These are phyloP conservation scores for Pipistrellus kuhlii DNA, from an alignment of 2,797 vertebrate species.

Conservation along the genomic window DNA sequence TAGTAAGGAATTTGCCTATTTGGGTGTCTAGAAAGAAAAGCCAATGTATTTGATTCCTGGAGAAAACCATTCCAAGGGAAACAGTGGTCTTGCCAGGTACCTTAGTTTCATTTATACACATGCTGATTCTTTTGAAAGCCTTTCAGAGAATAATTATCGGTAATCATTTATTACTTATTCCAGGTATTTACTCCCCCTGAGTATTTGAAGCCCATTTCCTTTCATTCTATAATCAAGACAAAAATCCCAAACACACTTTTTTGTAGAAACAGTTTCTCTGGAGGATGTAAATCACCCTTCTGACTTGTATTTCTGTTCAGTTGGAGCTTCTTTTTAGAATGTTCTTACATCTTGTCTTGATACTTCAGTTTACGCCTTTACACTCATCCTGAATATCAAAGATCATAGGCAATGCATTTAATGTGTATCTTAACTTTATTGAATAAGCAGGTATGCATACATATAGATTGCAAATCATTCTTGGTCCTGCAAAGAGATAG, in stretches of 20 bases:
- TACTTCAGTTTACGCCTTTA: slow-evolving; percentile 23
- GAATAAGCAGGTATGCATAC: slow-evolving; percentile 75
- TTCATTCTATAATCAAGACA: slow-evolving; percentile 23
- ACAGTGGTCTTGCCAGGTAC: slow-evolving; percentile 10
- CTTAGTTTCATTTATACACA: slow-evolving; percentile 38
- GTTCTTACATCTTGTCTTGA: slow-evolving; percentile 1
- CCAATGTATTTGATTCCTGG: slow-evolving; percentile 49
- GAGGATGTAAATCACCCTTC: slow-evolving; percentile 52
- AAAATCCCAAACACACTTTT: not conserved
- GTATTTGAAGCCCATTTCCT: slow-evolving; percentile 47
- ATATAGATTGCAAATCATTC: slow-evolving; percentile 71
- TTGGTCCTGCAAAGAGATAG: slow-evolving; percentile 66
- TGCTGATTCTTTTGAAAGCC: slow-evolving; percentile 59
- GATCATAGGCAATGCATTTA: slow-evolving; percentile 58
- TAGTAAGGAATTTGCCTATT: slow-evolving; percentile 32
- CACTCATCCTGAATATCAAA: slow-evolving; percentile 32
- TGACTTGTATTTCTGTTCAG: slow-evolving; percentile 20
- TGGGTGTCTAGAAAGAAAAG: not conserved
- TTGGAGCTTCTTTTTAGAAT: slow-evolving; percentile 43
- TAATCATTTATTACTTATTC: not conserved
- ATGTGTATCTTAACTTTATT: slow-evolving; percentile 76
- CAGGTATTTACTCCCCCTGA: slow-evolving; percentile 23
- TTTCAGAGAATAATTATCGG: slow-evolving; percentile 32
- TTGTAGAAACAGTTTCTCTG: slow-evolving; percentile 38
- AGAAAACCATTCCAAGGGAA: slow-evolving; percentile 38